Percentiles rank a stretch among this genome's conserved stretches.
Conservation (phyloP, 1,140 invertebrate species). For the Nasonia giraulti region DNA sequence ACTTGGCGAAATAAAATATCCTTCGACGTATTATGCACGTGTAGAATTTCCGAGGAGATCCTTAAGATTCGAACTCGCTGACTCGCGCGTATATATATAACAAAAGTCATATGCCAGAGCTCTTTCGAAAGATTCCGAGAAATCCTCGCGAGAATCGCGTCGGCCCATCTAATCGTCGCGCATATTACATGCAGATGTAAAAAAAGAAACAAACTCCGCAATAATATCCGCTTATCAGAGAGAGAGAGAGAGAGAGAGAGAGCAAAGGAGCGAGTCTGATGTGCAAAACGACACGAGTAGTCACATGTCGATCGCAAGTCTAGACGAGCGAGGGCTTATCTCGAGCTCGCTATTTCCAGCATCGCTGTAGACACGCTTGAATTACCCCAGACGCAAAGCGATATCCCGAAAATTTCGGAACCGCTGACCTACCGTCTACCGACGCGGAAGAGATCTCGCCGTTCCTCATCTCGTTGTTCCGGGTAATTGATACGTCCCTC, state of each 20-base stretch:
- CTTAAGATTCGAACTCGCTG: slow-evolving; percentile 41
- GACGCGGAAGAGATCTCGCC: slow-evolving; percentile 19
- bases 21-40: neutral
- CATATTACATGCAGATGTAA: neutral
- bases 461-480: neutral
- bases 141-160: neutral
- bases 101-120: too few relatives aligned
- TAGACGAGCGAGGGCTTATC: neutral
- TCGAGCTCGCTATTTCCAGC: neutral
- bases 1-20: slow-evolving; percentile 39
- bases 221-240: too few relatives aligned
- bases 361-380: neutral
- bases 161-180: neutral
- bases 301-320: too few relatives aligned
- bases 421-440: slow-evolving; percentile 29
- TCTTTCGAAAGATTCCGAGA: neutral
- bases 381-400: neutral
- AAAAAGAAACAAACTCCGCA: neutral
- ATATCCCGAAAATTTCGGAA: neutral
- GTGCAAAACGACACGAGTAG: too few relatives aligned
- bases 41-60: slow-evolving; percentile 38
- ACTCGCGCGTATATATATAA: too few relatives aligned
- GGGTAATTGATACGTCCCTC: too few relatives aligned
- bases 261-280: too few relatives aligned
- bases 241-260: too few relatives aligned